Evolutionary conservation across 2,113 vertebrate species (phyloP), one percentile per base, ranked within the genome.

Genomic region (Riparia riparia): DNA sequence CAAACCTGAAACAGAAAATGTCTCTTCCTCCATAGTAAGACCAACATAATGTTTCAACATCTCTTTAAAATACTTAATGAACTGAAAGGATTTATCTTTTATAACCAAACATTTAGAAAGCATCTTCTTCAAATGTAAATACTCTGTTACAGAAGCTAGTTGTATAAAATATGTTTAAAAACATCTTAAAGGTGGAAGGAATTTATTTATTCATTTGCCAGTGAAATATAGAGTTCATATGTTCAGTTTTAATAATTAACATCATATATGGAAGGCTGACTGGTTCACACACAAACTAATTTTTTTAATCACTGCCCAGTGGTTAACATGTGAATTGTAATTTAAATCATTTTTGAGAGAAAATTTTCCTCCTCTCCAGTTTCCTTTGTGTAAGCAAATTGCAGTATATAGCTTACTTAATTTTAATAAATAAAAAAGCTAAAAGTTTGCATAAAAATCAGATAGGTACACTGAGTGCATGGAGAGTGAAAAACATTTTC

Each of bases 71-170:
- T 81, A 20, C 22, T 37, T 86, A 77, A 63, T 70, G 45, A 81
- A 61, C 57, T 80, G 66, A 7, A 49, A 80, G 34, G n/a, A 41
- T 45, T 94, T 89, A 77, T 96, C 74, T 94, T 97, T 86, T 93
- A 49, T 56, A 93, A 80, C 32, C 47, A 90, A 44, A 79, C 18
- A 58, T 85, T 60, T 89, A 94, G 88, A 76, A 69, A 85, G 13
- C 66, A 61, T 80, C 20, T 93, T 31, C 89, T 25, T 17, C 26
- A 78, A 80, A 72, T 53, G 20, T 58, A 94, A 88, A 81, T 60
- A 74, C 56, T 70, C 32, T 86, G 19, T 83, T 86, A n/a, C 17
- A 32, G 68, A 90, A 84, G 44, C 32, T 50, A 51, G 15, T 82
- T 82, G 37, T 63, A 58, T 76, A 77, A 84, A 50, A 78, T 53